A percentile compares a stretch with the other conserved stretches of the same genome.
phyloP scores from a whole-genome alignment of 2,797 vertebrate species.

The Sebastolobus alascanus region DNA sequence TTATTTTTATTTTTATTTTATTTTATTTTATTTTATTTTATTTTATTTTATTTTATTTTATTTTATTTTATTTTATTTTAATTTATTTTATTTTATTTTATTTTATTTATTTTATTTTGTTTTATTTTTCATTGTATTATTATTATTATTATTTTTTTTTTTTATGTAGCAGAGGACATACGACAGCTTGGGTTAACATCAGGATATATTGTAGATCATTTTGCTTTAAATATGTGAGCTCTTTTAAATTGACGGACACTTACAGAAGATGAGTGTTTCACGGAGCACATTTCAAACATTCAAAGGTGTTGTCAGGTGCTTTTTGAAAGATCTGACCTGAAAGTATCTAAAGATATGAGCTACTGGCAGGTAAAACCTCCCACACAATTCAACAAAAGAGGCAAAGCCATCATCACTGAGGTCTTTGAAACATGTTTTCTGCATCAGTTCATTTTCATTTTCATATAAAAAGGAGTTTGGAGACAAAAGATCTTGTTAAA shows the following conservation, averaged over 20 bases:
- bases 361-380: not conserved
- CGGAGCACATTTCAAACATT: not conserved
- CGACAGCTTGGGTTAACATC: not conserved
- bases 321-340: conserved; percentile 3
- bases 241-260: not conserved
- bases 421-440: conserved; percentile 1
- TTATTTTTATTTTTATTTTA: not conserved
- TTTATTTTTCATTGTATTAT: not conserved
- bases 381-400: not conserved
- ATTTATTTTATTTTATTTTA: not conserved
- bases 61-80: not conserved
- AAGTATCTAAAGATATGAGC: not conserved
- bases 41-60: too few relatives aligned
- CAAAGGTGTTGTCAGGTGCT: not conserved
- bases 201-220: not conserved
- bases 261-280: not conserved
- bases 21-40: not conserved
- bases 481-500: not conserved
- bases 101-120: not conserved
- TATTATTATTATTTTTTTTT: not conserved
- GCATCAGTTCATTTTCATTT: not conserved
- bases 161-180: not conserved
- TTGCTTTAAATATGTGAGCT: not conserved
- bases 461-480: not conserved
- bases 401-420: not conserved